A percentile compares a stretch with the other conserved stretches of the same genome.
phyloP scores from a whole-genome alignment of 1,140 invertebrate genomes.

The Papilio machaon region DNA sequence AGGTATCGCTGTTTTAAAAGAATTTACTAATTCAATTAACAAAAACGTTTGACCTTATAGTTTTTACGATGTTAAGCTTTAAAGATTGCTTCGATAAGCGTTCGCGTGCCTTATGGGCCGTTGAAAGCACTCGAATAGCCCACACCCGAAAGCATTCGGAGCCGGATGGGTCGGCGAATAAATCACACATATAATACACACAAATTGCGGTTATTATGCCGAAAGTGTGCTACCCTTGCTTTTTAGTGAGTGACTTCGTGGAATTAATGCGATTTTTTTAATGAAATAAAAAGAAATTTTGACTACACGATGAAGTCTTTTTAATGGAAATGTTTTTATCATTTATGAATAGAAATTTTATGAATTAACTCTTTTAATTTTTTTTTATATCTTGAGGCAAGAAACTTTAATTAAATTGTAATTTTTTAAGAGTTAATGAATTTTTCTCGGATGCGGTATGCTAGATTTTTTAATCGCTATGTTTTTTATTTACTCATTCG shows the following conservation, averaged over 20 bases:
- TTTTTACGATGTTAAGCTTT: slow-evolving; percentile 23
- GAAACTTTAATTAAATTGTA: no score
- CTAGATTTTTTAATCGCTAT: neutral
- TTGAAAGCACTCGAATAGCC: slow-evolving; percentile 30
- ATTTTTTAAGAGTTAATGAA: no score
- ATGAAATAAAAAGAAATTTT: neutral
- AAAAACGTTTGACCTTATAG: neutral
- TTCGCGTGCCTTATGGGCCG: slow-evolving; percentile 29
- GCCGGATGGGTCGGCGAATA: slow-evolving; percentile 17
- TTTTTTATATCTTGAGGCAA: no score
- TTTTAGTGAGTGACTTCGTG: neutral
- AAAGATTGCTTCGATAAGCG: slow-evolving; percentile 28
- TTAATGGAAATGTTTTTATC: no score
- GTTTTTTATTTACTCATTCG: neutral
- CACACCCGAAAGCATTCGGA: neutral
- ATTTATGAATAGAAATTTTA: no score
- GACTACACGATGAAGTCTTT: no score
- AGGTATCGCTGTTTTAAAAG: neutral
- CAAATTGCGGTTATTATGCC: neutral
- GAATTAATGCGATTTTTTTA: neutral
- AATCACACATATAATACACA: slow-evolving; percentile 34
- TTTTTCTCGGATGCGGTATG: no score
- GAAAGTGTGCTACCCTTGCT: neutral
- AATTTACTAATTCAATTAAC: slow-evolving; percentile 2
- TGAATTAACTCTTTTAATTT: no score